phyloP scores from a whole-genome alignment of 2,113 vertebrate genomes.

The Platysteira castanea region DNA sequence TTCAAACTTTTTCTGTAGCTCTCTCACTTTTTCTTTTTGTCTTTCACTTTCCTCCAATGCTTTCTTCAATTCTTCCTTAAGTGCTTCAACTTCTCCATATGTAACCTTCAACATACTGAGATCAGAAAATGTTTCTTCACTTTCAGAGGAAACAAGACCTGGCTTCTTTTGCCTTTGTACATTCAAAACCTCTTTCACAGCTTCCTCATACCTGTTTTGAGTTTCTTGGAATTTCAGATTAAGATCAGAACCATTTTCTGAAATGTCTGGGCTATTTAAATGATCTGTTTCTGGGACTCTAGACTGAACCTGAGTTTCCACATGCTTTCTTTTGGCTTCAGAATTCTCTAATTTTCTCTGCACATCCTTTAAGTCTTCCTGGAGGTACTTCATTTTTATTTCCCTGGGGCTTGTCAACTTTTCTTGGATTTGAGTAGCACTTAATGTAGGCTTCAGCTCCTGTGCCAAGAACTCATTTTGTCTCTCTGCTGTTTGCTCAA shows the following conservation, averaged over 20 bases:
- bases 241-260: conserved; percentile 82
- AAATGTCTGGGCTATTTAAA: conserved; percentile 67
- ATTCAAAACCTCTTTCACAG: conserved; percentile 77
- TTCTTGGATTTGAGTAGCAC: background rate
- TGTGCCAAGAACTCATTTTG: conserved; percentile 20
- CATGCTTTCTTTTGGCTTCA: conserved; percentile 73
- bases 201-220: conserved; percentile 79
- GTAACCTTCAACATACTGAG: conserved; percentile 45
- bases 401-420: conserved; percentile 44
- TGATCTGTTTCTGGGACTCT: conserved; percentile 17
- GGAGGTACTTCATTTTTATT: conserved; percentile 74
- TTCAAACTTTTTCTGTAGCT: conserved; percentile 78
- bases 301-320: conserved; percentile 75
- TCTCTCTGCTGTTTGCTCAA: conserved; percentile 59
- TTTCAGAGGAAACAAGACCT: conserved; percentile 49
- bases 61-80: conserved; percentile 78
- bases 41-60: conserved; percentile 72
- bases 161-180: conserved; percentile 71
- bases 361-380: conserved; percentile 76
- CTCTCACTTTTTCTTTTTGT: conserved; percentile 73
- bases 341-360: conserved; percentile 79
- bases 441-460: conserved; percentile 36
- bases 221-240: conserved; percentile 81
- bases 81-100: conserved; percentile 73
- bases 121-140: conserved; percentile 53